A percentile compares a stretch with the other conserved stretches of the same genome.
These are phyloP conservation scores for Himalopsyche kuldschensis DNA, from an alignment of 2,888 invertebrate genomes.

Conservation along the genomic window DNA sequence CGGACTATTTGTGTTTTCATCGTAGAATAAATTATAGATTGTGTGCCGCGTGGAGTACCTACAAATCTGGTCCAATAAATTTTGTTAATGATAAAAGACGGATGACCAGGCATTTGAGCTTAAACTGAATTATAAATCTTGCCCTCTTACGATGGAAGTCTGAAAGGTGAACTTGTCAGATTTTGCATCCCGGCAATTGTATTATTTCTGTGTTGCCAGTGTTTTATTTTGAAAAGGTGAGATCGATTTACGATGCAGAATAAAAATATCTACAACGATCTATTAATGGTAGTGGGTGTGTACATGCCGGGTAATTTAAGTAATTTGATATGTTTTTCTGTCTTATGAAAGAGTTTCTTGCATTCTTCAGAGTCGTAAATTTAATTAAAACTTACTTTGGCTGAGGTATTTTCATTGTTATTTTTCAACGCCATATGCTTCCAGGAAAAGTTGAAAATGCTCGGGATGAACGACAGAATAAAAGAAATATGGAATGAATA, in stretches of 20 bases:
- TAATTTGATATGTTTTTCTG: background rate
- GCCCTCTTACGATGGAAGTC: background rate
- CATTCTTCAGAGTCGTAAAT: background rate
- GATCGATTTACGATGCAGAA: background rate
- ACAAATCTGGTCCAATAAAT: constrained; percentile 16
- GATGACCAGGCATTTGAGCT: background rate
- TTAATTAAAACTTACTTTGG: too few species aligned
- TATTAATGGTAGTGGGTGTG: background rate
- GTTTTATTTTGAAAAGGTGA: background rate
- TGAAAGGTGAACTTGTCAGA: background rate
- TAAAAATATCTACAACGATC: background rate
- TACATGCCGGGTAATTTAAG: background rate
- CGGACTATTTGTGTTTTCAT: constrained; percentile 9
- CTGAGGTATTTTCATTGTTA: too few species aligned
- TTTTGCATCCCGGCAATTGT: background rate
- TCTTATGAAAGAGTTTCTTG: background rate
- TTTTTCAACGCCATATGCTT: too few species aligned
- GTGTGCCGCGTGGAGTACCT: background rate
- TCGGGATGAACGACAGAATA: too few species aligned
- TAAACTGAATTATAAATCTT: background rate
- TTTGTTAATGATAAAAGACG: constrained; percentile 12
- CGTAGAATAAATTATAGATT: constrained; percentile 8
- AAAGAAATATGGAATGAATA: too few species aligned
- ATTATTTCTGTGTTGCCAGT: background rate
- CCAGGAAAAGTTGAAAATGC: too few species aligned